These are phyloP conservation scores for Hirtodrosophila duncani DNA, from an alignment of 2,888 invertebrate species.

Conservation along the genomic window DNA sequence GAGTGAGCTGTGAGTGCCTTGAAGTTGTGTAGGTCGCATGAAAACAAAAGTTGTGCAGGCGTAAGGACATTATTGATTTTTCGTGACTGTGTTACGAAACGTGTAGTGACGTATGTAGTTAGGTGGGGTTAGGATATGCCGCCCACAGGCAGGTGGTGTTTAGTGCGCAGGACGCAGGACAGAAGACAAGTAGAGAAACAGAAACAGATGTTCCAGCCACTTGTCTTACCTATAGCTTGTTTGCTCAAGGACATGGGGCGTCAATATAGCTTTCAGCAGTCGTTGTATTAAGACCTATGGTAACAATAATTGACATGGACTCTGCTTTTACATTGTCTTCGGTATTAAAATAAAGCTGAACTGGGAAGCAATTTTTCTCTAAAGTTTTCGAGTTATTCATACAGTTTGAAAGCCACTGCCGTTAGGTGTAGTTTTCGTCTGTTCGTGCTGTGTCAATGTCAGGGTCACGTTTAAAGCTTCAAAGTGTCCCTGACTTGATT, in stretches of 20 bases:
- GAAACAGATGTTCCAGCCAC: no score
- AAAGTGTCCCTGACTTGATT: conserved; percentile 11
- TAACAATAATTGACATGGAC: no score
- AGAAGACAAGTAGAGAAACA: conserved; percentile 35
- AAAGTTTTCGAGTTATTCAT: no score
- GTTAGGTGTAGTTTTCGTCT: conserved; percentile 4
- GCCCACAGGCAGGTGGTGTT: no score
- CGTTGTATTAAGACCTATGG: no score
- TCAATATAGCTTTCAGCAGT: no score
- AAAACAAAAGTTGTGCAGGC: conserved; percentile 50
- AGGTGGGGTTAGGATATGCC: neutral
- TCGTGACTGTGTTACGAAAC: conserved; percentile 38
- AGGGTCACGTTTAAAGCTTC: conserved; percentile 15
- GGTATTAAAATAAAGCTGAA: no score
- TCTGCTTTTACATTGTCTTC: no score
- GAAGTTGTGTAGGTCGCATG: conserved; percentile 37
- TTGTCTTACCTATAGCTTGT: no score
- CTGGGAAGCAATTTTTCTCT: no score
- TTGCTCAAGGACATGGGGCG: no score
- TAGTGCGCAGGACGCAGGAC: conserved; percentile 27
- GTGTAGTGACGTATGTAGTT: neutral
- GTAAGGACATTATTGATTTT: conserved; percentile 40
- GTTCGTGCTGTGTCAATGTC: conserved; percentile 35
- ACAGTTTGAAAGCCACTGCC: no score
- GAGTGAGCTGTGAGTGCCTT: neutral